Percentiles rank a stretch among this genome's conserved stretches.
Conservation (phyloP, 2,797 vertebrate genomes). For the Lycodopsis pacificus region DNA sequence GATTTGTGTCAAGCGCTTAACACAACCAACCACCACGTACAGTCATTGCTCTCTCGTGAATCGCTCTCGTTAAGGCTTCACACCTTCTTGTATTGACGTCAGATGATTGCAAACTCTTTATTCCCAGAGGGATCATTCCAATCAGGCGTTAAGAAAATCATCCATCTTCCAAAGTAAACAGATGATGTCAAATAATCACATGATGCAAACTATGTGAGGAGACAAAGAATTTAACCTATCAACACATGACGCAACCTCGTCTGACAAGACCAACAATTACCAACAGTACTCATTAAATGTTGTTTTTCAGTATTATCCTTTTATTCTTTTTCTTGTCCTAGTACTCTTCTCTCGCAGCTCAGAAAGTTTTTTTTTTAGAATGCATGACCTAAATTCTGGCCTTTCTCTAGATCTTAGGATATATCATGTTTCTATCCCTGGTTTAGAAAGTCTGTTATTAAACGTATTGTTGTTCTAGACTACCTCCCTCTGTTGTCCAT, state of each 20-base stretch:
- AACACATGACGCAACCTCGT: constrained; percentile 11
- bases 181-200: not conserved
- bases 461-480: too few species aligned
- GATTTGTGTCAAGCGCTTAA: not conserved
- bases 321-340: not conserved
- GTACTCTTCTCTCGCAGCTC: not conserved
- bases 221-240: not conserved
- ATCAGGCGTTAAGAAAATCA: constrained; percentile 47
- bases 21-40: constrained; percentile 22
- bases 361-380: not conserved
- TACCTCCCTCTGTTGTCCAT: constrained; percentile 8
- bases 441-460: not conserved
- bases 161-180: constrained; percentile 5
- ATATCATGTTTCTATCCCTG: not conserved
- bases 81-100: constrained; percentile 26
- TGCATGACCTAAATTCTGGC: not conserved
- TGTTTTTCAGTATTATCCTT: not conserved
- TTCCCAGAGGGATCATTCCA: constrained; percentile 35
- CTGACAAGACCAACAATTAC: not conserved
- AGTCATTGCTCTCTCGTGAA: constrained; percentile 25
- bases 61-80: constrained; percentile 20
- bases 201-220: constrained; percentile 1
- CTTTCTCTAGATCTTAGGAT: not conserved
- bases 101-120: not conserved
- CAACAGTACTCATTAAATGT: not conserved